Evolutionary conservation across 2,888 invertebrate genomes (phyloP), one percentile per base, ranked within the genome.

Genomic region (Phyllotreta cruciferae): DNA sequence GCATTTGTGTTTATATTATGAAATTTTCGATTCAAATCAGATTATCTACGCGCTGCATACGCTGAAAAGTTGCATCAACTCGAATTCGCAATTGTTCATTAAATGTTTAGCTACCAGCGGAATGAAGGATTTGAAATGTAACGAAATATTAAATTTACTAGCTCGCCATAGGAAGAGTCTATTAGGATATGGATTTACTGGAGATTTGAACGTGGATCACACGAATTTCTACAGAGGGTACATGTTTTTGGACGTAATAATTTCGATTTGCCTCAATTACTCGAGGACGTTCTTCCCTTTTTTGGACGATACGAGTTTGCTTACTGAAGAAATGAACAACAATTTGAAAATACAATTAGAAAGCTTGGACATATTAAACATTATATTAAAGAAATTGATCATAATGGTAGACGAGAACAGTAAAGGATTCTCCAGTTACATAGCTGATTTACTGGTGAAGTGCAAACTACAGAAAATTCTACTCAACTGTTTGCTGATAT

Each of bases 391-490:
- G 8, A 91, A 92, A 76, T 80, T 93, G 34, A 87, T 90, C 56
- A 85, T 85, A 36, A 88, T 93, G 58, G 90, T 92, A 10, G 87
- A 88, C 66, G 90, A 90, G 71, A 91, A 90, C 78, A 90, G 90
- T 0, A 89, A 88, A 75, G 89, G 90, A 1, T 87, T 93, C 75
- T 88, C 91, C 8, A 89, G 87, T 72, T 94, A 91, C 77, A 88
- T 91, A 66, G 87, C 87, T 9, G 92, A 92, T 79, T 81, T 90
- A 70, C 81, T 93, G 74, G 83, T 85, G 2, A 87, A 91, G 67
- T 91, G 92, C 74, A 93, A 93, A 80, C 84, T 94, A 52, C 94
- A 94, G 79, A 93, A 93, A 77, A 89, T 92, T 24, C 85, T 92
- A 50, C 83, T 94, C 53, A 93, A 93, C 78, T 91, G 92, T 76